Percentiles rank a stretch among this genome's conserved stretches.
Conservation (phyloP, 35 echinoderm and acorn worm genomes). For the Heliocidaris erythrogramma region DNA sequence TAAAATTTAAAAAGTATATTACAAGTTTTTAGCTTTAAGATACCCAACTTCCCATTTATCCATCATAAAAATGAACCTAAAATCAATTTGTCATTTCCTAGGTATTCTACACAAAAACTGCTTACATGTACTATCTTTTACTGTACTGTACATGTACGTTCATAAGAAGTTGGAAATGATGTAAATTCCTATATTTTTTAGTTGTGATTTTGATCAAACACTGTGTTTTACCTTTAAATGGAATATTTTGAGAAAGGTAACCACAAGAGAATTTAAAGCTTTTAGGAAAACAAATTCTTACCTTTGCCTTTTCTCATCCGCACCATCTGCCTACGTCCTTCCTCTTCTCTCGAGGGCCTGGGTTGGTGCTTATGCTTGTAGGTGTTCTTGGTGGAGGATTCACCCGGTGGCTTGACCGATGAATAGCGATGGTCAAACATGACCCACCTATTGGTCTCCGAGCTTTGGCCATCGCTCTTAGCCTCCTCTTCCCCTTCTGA, state of each 20-base stretch:
- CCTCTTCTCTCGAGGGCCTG: conserved; percentile 24
- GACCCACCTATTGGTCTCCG: conserved; percentile 28
- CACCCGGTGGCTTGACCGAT: background rate
- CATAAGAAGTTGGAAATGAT: background rate
- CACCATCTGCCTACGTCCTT: conserved; percentile 34
- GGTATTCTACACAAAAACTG: too few species aligned
- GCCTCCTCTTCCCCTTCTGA: conserved; percentile 29
- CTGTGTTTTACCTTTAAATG: background rate
- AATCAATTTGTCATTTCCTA: too few species aligned
- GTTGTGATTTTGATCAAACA: background rate
- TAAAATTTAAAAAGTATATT: too few species aligned
- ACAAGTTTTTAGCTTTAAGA: too few species aligned
- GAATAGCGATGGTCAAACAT: conserved; percentile 47
- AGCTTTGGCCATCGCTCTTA: background rate
- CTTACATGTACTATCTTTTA: background rate
- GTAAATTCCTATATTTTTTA: background rate
- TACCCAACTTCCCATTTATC: too few species aligned
- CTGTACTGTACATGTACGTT: background rate
- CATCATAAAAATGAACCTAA: too few species aligned
- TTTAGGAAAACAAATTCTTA: background rate
- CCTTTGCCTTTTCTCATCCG: conserved; percentile 46
- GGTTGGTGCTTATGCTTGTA: conserved; percentile 49
- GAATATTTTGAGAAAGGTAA: background rate
- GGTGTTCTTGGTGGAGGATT: background rate
- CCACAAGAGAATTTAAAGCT: background rate